Conservation (phyloP, 2,888 invertebrate species). For the Agonopterix arenella region DNA sequence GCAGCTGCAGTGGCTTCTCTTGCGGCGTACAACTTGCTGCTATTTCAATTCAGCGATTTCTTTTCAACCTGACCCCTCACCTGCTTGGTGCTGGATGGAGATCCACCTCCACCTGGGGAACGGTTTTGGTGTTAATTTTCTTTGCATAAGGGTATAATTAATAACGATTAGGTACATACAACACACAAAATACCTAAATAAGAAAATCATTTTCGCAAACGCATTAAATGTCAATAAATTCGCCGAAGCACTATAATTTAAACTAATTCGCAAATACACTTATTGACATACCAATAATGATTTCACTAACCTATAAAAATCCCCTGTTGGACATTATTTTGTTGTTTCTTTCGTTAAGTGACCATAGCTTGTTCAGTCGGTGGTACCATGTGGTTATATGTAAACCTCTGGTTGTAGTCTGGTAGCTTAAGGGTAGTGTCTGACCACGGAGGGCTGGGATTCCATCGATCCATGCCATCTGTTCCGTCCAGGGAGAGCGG, state of each 20-base stretch:
- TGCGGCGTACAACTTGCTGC: no score
- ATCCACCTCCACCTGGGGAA: no score
- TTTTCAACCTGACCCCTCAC: no score
- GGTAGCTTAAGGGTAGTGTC: constrained; percentile 88
- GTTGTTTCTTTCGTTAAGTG: constrained; percentile 36
- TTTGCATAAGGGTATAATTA: no score
- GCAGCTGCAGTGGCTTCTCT: no score
- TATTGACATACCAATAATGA: background rate
- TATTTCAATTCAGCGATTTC: no score
- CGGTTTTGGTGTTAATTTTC: no score
- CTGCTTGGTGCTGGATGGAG: no score
- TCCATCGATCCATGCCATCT: constrained; percentile 90
- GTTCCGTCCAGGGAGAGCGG: constrained; percentile 65
- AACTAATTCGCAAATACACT: background rate
- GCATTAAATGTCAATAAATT: background rate
- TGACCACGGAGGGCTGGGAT: constrained; percentile 91
- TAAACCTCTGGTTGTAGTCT: constrained; percentile 87
- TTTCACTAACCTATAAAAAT: background rate
- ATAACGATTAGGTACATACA: no score
- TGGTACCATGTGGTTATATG: constrained; percentile 84
- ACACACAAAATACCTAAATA: no score
- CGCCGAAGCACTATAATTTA: background rate
- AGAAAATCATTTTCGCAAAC: no score
- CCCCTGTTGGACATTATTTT: background rate
- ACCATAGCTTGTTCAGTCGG: constrained; percentile 80